Evolutionary conservation across 2,113 vertebrate genomes (phyloP), one percentile per base, ranked within the genome.

Genomic region (Bujurquina vittata): DNA sequence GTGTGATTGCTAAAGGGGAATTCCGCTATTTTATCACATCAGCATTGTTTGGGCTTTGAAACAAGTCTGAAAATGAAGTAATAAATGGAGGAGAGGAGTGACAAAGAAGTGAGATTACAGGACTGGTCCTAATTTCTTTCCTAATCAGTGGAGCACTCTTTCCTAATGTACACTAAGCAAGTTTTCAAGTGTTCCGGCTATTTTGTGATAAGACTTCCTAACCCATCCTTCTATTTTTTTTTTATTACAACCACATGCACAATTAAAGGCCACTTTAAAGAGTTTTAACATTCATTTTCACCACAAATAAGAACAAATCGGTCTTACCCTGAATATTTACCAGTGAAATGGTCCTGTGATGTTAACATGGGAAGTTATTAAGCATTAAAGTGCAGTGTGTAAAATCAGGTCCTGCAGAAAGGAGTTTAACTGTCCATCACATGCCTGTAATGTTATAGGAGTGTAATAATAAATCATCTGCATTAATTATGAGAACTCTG

Each of bases 161-260:
- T 67, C 22, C 63, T 18, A 67, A 46, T 6, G 63, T 0, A 8
- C 18, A 46, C 17, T 26, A 67, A 46, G 23, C 43, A 67, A 1
- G 0, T 0, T 67, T 67, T 46, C 17, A 65, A 63, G 0, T 65
- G 37, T 23, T 65, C 43, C 4, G 0, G 62, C 23, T 65, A 20
- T 1, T 65, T 65, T 43, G 40, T 43, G 12, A 43, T 43, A 43
- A 43, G 40, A 12, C 40, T 43, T 43, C 10, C 40, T 3, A 40
- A 40, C 4, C 2, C 61, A 23, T 65, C 61, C 61, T 35, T 37
- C 35, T 8, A 37, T 9, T 37, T 37, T 9, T 26, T 26, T 26
- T 37, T 35, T 35, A 35, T 37, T 5, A 37, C 35, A 37, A 9
- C 35, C 37, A 40, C 40, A 43, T 65, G 35, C 7, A 65, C 14